Evolutionary conservation across 1,140 invertebrate species (phyloP), one percentile per base, ranked within the genome.

Genomic region (Drosophila nigrodunni): DNA sequence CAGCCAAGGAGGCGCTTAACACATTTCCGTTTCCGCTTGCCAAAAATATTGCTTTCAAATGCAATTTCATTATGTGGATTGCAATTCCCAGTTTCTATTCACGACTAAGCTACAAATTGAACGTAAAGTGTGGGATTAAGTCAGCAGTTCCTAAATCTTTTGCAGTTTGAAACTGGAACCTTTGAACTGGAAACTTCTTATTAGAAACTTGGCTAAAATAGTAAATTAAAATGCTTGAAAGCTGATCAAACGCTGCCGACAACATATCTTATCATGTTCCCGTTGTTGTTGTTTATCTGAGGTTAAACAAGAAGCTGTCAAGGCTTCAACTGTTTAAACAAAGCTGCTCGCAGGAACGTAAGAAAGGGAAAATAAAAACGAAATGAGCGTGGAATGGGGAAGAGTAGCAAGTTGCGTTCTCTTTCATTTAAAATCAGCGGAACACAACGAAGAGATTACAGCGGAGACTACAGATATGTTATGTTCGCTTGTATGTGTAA

Each of bases 191-290:
- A 2, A 13, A 47, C 1, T n/a, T 18, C 44, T 47, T 54, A 54
- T 30, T 41, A 41, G 37, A 13, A 41, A 25, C 37, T 35, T 37
- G n/a, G 34, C 1, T n/a, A 35, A 37, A 50, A 8, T 59, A 49
- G n/a, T 30, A 47, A 50, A 39, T n/a, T 25, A 64, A 74, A 74
- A 74, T 44, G 25, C 6, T 57, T 7, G 18, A 6, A 11, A 18
- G 58, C 57, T 68, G 76, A 70, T 87, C 74, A 70, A 82, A 70
- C 82, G 78, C 13, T 77, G 67, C 62, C 74, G 69, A 54, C 68
- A 49, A 66, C 74, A 41, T 55, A 39, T 66, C 61, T 71, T 72
- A 18, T 44, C 10, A 25, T 50, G 54, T 72, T 70, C 58, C 75
- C 57, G 67, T 59, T 61, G 67, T 59, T 62, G 61, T 11, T 55